Base-by-base conservation (phyloP, 1,140 invertebrate species). In the Heliconius hermathena region DNA sequence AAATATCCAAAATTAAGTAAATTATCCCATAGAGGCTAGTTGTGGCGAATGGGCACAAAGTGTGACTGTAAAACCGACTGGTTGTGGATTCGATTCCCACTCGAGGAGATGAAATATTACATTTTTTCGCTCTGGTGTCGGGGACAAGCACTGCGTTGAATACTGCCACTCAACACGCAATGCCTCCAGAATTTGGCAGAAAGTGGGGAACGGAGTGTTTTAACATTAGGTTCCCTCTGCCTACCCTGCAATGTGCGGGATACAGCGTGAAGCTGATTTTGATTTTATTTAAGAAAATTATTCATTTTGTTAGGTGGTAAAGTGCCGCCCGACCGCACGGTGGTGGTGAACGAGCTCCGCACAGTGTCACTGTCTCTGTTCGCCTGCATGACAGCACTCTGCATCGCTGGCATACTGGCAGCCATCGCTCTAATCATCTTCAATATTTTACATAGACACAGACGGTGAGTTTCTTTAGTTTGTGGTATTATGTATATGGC, bases 301-400 rank as follows among this genome's bases (percentile, higher is more conserved):
- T 38, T 13, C 1, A 36, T 33, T 85, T 87, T 94, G 89, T 54
- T 87, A 96, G 97, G 97, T 88, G 97, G 97, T 26, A 98, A 98
- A 93, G 96, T 98, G 29, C 98, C 98, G 6, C 97, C 98, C 83
- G 98, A 99, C 93, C 96, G 98, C 54, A 99, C 98, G 16, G 98
- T 99, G 86, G 97, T 99, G 46, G 96, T 97, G 79, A 96, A 96
- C 83, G 96, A 97, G 49, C 93, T 99, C 18, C 95, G 98, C 74
- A 98, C 97, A 1, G 97, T 99, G 6, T 98, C 98, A 1, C 92
- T 98, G 80, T 97, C 97, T 13, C 95, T 99, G 52, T 99, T 99
- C 88, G 97, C 98, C 77, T 97, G 97, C 83, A 99, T 99, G 98
- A 97, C 98, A 88, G 96, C 97, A 13, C 96, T 99, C 71, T 98